Evolutionary conservation across 2,113 vertebrate genomes (phyloP).

Genomic region (Alexandromys fortis): DNA sequence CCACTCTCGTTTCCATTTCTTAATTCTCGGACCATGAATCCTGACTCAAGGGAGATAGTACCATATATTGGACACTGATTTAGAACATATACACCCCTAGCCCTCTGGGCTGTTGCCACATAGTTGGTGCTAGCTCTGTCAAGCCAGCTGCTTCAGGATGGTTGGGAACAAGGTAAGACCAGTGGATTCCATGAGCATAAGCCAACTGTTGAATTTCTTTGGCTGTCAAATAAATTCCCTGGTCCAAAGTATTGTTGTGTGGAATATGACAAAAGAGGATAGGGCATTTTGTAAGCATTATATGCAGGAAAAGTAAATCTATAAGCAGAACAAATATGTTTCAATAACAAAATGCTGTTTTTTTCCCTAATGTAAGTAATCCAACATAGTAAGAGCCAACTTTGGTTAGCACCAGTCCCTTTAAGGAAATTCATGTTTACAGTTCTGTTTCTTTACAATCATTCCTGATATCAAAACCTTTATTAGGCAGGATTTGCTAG

Average conservation of each 20-base stretch:
- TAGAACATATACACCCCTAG: neutral
- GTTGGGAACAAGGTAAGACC: neutral
- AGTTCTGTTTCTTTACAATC: neutral
- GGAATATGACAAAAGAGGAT: neutral
- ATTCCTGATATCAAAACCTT: neutral
- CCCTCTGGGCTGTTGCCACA: neutral
- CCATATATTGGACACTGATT: neutral
- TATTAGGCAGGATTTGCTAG: neutral
- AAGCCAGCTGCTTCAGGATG: neutral
- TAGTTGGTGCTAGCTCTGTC: neutral
- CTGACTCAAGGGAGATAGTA: neutral
- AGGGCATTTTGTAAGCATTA: neutral
- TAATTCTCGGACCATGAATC: neutral
- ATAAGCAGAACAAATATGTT: neutral
- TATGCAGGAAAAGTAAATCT: neutral
- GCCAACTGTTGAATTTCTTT: neutral
- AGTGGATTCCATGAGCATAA: neutral
- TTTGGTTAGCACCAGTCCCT: neutral
- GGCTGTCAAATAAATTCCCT: neutral
- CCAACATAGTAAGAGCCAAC: neutral
- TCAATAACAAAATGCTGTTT: neutral
- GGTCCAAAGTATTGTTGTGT: neutral
- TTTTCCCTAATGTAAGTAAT: neutral
- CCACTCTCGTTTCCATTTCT: neutral
- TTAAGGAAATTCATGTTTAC: neutral